Base-by-base conservation (phyloP, 2,797 vertebrate genomes). In the Diplodus sargus region DNA sequence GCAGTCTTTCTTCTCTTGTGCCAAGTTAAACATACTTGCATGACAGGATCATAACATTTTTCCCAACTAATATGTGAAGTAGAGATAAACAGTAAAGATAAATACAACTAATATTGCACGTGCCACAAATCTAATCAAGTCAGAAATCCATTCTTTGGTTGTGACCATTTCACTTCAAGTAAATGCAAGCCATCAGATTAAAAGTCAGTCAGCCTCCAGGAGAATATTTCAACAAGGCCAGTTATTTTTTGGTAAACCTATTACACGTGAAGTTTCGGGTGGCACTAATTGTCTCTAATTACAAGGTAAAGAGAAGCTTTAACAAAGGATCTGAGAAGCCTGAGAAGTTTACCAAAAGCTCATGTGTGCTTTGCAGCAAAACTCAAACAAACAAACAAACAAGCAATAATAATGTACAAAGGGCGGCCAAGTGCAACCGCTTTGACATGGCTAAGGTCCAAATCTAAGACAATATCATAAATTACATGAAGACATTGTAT, bases 221-320 rank as follows among this genome's bases (percentile, higher is more conserved):
- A 60, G 6, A 51, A 74, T 20, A 0, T 15, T 70, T 80, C 25
- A 63, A 65, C 22, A 71, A 17, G 15, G 11, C 23, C 57, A 45
- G 20, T 18, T 59, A 39, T 62, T 53, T 73, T 52, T 49, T 66
- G 17, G 28, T 66, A 74, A 81, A 76, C 30, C 59, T 51, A 49
- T 61, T 49, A 76, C 18, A 62, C 58, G 47, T 67, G 23, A 77
- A 77, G 77, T 51, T 67, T 52, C 34, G 51, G 28, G 4, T 25
- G 42, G 59, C n/a, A 45, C 59, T 45, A 43, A 61, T 84, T 85
- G 85, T 79, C 59, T 89, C 74, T 91, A 89, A 93, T 92, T 90
- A 93, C 83, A 92, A 83, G 86, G 76, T 73, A 81, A 76, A 76
- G 61, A 83, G 75, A 71, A 72, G 63, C 70, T 72, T 84, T 77